These are phyloP conservation scores for Argya squamiceps DNA, from an alignment of 2,797 vertebrate genomes.

Conservation along the genomic window DNA sequence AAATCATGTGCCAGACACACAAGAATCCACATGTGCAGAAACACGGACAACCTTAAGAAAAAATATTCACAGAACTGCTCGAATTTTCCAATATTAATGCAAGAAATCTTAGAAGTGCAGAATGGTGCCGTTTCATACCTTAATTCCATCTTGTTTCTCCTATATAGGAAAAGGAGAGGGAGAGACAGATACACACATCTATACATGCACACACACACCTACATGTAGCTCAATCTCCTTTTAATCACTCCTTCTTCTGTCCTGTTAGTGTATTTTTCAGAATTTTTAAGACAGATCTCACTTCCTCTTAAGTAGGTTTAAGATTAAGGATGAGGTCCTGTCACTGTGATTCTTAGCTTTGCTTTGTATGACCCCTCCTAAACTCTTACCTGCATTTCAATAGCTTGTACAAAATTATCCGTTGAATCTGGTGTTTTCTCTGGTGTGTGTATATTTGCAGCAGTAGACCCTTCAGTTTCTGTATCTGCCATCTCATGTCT, in stretches of 20 bases:
- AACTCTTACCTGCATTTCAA: not conserved
- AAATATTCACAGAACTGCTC: not conserved
- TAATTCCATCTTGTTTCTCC: not conserved
- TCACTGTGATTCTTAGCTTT: not conserved
- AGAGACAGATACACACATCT: not conserved
- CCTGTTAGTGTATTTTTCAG: not conserved
- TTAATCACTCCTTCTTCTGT: not conserved
- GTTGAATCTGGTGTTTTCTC: not conserved
- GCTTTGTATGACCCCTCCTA: not conserved
- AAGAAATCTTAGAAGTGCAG: not conserved
- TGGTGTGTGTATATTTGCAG: not conserved
- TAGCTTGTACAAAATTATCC: not conserved
- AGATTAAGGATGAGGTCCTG: not conserved
- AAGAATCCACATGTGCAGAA: not conserved
- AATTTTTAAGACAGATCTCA: not conserved
- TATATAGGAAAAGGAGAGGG: not conserved
- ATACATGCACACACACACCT: fast-evolving
- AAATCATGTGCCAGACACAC: not conserved
- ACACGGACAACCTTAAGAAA: not conserved
- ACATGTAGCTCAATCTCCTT: not conserved
- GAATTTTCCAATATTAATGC: not conserved
- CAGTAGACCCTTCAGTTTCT: not conserved
- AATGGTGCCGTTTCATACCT: not conserved
- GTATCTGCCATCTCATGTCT: not conserved
- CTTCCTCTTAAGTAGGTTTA: not conserved